phyloP scores from a whole-genome alignment of 1,140 invertebrate genomes.

The Aphelenchoides besseyi region DNA sequence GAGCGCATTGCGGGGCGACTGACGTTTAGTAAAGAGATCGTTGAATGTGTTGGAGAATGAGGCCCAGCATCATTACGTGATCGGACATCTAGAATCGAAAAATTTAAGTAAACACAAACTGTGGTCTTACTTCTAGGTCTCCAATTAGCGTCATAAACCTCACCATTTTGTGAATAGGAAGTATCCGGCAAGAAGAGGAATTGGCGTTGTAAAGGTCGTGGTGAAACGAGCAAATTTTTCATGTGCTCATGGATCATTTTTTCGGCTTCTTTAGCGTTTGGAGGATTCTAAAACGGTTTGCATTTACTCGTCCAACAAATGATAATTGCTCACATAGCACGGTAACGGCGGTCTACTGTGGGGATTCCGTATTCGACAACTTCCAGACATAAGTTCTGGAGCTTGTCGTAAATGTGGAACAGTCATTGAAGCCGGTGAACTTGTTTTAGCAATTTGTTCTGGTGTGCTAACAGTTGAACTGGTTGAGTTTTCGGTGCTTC shows the following conservation, averaged over 20 bases:
- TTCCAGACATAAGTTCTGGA: constrained; percentile 23
- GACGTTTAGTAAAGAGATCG: constrained; percentile 33
- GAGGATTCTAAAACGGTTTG: constrained; percentile 39
- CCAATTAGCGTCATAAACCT: constrained; percentile 34
- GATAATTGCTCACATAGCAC: constrained; percentile 36
- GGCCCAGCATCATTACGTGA: neutral
- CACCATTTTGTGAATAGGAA: constrained; percentile 22
- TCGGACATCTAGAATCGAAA: constrained; percentile 24
- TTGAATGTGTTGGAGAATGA: constrained; percentile 34
- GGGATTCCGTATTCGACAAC: constrained; percentile 25
- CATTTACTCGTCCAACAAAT: no score
- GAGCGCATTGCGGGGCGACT: constrained; percentile 33
- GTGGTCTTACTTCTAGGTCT: constrained; percentile 5
- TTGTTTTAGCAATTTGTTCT: neutral
- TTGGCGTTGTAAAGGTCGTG: constrained; percentile 25
- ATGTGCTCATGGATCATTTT: constrained; percentile 37
- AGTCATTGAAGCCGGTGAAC: neutral
- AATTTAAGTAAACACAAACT: constrained; percentile 3
- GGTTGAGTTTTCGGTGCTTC: neutral
- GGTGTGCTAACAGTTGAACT: neutral
- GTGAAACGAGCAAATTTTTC: constrained; percentile 33
- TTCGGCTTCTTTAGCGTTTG: constrained; percentile 35
- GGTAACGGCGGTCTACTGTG: constrained; percentile 29
- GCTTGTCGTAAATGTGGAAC: constrained; percentile 12
- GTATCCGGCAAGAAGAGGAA: constrained; percentile 31